Percentiles rank a stretch among this genome's conserved stretches.
These are phyloP conservation scores for Sitta europaea DNA, from an alignment of 2,113 vertebrate species.

Conservation along the genomic window DNA sequence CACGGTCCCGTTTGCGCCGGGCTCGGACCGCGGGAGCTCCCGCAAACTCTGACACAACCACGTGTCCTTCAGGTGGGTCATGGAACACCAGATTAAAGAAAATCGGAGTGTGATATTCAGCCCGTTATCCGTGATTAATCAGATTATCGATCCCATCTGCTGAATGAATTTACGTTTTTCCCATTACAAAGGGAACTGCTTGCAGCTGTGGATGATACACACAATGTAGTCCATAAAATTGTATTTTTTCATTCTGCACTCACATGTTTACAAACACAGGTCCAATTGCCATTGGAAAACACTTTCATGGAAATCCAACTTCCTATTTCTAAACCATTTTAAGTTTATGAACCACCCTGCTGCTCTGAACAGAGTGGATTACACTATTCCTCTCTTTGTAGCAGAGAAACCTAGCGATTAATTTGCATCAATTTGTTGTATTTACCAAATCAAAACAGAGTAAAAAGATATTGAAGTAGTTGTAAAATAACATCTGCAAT, in stretches of 20 bases:
- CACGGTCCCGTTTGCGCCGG: fast-evolving
- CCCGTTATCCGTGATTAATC: fast-evolving
- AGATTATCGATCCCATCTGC: too few relatives aligned
- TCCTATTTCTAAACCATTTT: not conserved
- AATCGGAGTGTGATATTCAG: fast-evolving
- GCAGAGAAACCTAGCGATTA: not conserved
- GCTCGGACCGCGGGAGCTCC: fast-evolving
- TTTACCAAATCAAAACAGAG: not conserved
- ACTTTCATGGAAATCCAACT: not conserved
- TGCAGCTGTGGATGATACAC: fast-evolving
- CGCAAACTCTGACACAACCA: not conserved
- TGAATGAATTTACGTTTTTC: not conserved
- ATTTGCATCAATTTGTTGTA: not conserved
- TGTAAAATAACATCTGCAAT: not conserved
- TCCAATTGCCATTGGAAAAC: fast-evolving
- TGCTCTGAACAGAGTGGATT: fast-evolving
- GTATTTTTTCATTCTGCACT: not conserved
- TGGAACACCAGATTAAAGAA: fast-evolving
- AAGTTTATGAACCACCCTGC: not conserved
- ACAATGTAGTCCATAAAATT: fast-evolving
- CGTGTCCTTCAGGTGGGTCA: fast-evolving
- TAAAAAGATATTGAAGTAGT: not conserved
- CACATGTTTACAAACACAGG: not conserved
- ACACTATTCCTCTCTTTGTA: fast-evolving
- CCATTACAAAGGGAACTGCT: fast-evolving